Conservation (phyloP, 2,113 vertebrate species). For the Gobiocypris rarus region DNA sequence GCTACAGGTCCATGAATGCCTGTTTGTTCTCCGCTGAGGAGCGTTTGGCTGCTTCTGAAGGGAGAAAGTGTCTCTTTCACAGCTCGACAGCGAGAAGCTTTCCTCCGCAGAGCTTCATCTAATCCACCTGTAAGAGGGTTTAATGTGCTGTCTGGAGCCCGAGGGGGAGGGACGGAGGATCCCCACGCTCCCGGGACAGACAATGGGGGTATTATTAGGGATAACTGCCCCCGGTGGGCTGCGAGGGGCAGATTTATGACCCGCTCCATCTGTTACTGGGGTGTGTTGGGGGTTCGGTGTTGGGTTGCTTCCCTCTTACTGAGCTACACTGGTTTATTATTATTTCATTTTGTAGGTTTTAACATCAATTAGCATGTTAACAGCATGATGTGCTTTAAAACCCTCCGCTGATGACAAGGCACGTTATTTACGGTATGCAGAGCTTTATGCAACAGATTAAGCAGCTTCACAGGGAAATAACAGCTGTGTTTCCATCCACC, state of each 20-base stretch:
- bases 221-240: constrained; percentile 40
- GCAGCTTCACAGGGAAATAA: too few relatives aligned
- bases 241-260: constrained; percentile 52
- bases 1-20: neutral
- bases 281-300: constrained; percentile 40
- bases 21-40: constrained; percentile 3
- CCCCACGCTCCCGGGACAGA: constrained; percentile 63
- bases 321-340: neutral
- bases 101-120: constrained; percentile 21
- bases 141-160: constrained; percentile 72
- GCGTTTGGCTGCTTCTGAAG: constrained; percentile 34
- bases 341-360: neutral
- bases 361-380: neutral
- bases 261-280: constrained; percentile 30
- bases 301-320: constrained; percentile 1
- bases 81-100: too few relatives aligned
- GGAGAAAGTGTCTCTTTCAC: too few relatives aligned
- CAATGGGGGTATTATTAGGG: constrained; percentile 75
- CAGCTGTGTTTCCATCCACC: too few relatives aligned
- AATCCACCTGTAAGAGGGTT: constrained; percentile 76
- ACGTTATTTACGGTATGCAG: neutral
- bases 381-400: neutral
- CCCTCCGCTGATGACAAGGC: neutral
- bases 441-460: too few relatives aligned
- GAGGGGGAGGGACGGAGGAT: constrained; percentile 57